These are phyloP conservation scores for Muricea muricata DNA, from an alignment of 92 coral and sea anemone genomes.

Conservation along the genomic window DNA sequence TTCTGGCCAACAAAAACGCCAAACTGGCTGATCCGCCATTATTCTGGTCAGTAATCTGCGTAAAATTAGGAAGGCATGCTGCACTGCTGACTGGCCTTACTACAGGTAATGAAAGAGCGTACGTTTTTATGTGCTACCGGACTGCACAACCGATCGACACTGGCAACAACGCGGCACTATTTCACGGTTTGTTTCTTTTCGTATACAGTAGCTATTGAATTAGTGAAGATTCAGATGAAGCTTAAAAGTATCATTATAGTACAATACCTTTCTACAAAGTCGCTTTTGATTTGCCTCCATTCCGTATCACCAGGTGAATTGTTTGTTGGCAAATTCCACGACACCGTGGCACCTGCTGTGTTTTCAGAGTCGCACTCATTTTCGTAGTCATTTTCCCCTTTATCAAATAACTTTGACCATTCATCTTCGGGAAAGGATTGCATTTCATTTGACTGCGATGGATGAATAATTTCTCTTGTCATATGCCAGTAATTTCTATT, in stretches of 20 bases:
- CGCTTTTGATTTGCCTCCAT: neutral
- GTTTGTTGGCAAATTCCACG: neutral
- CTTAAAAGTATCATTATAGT: neutral
- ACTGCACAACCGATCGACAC: too few relatives aligned
- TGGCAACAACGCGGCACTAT: too few relatives aligned
- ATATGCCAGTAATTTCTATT: neutral
- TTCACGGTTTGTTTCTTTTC: too few relatives aligned
- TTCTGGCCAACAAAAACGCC: too few relatives aligned
- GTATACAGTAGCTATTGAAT: neutral
- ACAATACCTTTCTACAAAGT: neutral
- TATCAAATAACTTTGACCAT: constrained; percentile 30
- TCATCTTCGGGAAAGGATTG: constrained; percentile 27
- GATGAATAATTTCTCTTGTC: constrained; percentile 28
- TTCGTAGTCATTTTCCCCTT: neutral
- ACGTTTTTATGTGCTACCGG: too few relatives aligned
- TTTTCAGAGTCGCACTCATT: neutral
- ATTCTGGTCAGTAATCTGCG: too few relatives aligned
- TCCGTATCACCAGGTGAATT: neutral
- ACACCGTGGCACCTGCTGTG: neutral
- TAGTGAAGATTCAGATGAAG: neutral
- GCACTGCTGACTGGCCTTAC: too few relatives aligned
- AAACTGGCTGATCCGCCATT: too few relatives aligned
- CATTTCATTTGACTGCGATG: neutral
- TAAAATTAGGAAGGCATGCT: too few relatives aligned
- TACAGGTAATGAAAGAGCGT: too few relatives aligned